Percentiles rank a stretch among this genome's conserved stretches.
Conservation (phyloP, 92 coral and sea anemone genomes). For the Micromussa lordhowensis region DNA sequence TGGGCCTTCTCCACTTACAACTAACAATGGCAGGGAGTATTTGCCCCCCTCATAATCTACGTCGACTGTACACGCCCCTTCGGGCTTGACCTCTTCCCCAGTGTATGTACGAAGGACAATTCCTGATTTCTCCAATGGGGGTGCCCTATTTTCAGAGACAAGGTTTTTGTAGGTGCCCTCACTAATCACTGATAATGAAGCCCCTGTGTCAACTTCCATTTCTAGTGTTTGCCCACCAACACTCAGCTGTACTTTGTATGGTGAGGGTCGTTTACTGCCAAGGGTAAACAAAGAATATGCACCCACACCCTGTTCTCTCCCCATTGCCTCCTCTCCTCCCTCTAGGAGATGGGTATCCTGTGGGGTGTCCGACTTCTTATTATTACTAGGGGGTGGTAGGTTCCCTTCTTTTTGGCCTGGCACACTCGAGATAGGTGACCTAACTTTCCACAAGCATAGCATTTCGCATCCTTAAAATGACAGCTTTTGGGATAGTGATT, state of each 20-base stretch:
- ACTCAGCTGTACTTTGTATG: conserved; percentile 25
- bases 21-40: conserved; percentile 43
- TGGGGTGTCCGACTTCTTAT: conserved; percentile 21
- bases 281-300: conserved; percentile 41
- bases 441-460: conserved; percentile 62
- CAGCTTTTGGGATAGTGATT: conserved; percentile 48
- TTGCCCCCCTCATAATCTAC: conserved; percentile 38
- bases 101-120: conserved; percentile 44
- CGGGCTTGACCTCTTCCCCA: conserved; percentile 67
- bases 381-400: background rate
- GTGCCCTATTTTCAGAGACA: background rate
- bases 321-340: background rate
- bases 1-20: conserved; percentile 54
- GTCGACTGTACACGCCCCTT: conserved; percentile 38
- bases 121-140: too few species aligned
- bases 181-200: background rate
- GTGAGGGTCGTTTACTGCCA: conserved; percentile 36
- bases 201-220: background rate
- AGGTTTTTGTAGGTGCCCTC: background rate
- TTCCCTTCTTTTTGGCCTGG: conserved; percentile 33
- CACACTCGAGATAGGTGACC: conserved; percentile 57
- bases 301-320: background rate
- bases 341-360: conserved; percentile 3
- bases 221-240: conserved; percentile 1
- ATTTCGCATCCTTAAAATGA: conserved; percentile 57